phyloP scores from a whole-genome alignment of 2,888 invertebrate species.

The Diarsia brunnea region DNA sequence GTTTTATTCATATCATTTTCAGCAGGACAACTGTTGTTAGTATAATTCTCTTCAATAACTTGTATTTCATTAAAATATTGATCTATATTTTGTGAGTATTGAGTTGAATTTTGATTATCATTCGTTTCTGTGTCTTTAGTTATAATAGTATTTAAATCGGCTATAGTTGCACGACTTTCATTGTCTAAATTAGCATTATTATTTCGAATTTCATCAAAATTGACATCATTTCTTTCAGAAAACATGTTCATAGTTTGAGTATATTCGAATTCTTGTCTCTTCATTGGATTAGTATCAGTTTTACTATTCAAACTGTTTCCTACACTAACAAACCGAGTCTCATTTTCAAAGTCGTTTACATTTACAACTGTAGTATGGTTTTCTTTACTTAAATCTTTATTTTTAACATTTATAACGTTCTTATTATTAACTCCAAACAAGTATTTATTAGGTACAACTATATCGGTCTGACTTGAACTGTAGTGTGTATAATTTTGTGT shows the following conservation, averaged over 20 bases:
- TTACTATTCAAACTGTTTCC: background rate
- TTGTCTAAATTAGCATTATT: background rate
- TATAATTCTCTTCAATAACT: background rate
- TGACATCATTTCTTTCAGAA: constrained; percentile 21
- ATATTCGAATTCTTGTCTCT: constrained; percentile 1
- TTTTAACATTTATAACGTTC: background rate
- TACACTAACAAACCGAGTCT: background rate
- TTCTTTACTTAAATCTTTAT: constrained; percentile 4
- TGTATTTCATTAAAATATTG: constrained; percentile 50
- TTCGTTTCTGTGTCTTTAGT: constrained; percentile 7
- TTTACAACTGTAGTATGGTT: background rate
- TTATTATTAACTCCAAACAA: constrained; percentile 55
- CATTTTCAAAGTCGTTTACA: background rate
- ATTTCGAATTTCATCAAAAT: constrained; percentile 12
- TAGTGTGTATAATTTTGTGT: constrained; percentile 72
- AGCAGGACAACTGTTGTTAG: background rate
- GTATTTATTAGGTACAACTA: constrained; percentile 68
- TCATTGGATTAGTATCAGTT: background rate
- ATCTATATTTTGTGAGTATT: constrained; percentile 47
- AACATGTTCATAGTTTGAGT: constrained; percentile 27
- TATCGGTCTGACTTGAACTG: constrained; percentile 75
- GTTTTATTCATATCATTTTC: background rate
- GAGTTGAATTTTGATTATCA: background rate
- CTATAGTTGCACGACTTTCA: background rate
- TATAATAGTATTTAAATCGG: background rate